Conservation (phyloP, 92 coral and sea anemone species). For the Paragorgia papillata region DNA sequence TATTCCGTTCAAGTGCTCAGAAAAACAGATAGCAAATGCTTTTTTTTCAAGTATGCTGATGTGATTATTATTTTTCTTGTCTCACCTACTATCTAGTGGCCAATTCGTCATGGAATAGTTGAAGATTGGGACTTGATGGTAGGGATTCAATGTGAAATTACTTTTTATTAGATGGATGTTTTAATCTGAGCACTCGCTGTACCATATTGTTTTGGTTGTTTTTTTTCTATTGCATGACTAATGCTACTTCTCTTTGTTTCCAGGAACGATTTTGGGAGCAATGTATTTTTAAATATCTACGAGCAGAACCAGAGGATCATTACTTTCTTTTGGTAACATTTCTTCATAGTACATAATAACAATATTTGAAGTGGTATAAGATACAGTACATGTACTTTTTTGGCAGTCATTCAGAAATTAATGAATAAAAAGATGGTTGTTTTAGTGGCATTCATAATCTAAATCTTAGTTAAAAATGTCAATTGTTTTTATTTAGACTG, state of each 20-base stretch:
- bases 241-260: neutral
- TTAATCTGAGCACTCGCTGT: too few species aligned
- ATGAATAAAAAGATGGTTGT: too few species aligned
- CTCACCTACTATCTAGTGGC: slow-evolving; percentile 76
- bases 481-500: slow-evolving; percentile 83
- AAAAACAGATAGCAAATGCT: too few species aligned
- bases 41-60: too few species aligned
- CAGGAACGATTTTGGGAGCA: slow-evolving; percentile 99
- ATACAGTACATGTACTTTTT: too few species aligned
- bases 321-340: slow-evolving; percentile 85
- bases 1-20: too few species aligned
- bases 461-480: too few species aligned
- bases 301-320: slow-evolving; percentile 99
- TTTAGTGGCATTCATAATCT: too few species aligned
- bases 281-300: slow-evolving; percentile 91
- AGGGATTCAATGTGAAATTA: neutral
- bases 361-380: neutral
- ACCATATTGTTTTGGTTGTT: too few species aligned
- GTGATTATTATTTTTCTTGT: too few species aligned
- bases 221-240: neutral
- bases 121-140: slow-evolving; percentile 99
- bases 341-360: neutral
- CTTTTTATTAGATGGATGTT: too few species aligned
- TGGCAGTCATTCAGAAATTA: too few species aligned
- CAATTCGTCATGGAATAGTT: slow-evolving; percentile 97